These are phyloP conservation scores for Ceryle rudis DNA, from an alignment of 2,797 vertebrate species.

Conservation along the genomic window DNA sequence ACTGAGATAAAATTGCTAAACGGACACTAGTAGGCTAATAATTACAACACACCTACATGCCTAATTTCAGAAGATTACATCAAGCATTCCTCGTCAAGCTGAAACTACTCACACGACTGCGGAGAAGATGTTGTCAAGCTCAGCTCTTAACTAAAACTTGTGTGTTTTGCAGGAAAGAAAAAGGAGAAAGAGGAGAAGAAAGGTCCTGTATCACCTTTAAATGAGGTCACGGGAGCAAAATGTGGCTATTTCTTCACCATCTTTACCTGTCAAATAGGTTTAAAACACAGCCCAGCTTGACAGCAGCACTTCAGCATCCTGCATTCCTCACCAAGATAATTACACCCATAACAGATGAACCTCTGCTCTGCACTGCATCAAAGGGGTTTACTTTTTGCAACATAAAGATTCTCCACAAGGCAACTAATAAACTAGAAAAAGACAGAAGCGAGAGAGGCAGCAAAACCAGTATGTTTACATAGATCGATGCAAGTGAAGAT, in stretches of 20 bases:
- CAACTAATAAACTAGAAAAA: not conserved
- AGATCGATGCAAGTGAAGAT: not conserved
- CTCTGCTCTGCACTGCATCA: not conserved
- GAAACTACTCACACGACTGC: not conserved
- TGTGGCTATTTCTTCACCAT: not conserved
- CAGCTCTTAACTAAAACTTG: not conserved
- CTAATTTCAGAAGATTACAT: conserved; percentile 40
- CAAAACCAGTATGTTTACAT: rapidly evolving
- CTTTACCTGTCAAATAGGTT: not conserved
- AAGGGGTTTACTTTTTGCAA: not conserved
- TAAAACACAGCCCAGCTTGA: not conserved
- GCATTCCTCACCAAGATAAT: not conserved
- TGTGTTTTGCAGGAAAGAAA: not conserved
- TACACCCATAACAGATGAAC: not conserved
- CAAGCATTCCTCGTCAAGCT: not conserved
- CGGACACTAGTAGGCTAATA: not conserved
- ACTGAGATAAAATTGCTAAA: conserved; percentile 15
- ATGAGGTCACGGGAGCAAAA: not conserved
- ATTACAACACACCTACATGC: not conserved
- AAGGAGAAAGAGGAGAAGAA: not conserved
- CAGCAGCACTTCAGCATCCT: not conserved
- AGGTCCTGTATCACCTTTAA: not conserved
- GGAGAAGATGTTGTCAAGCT: rapidly evolving
- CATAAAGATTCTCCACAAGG: not conserved
- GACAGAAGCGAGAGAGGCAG: not conserved